Conservation (phyloP, 2,888 invertebrate species). For the Hecatera dysodea region DNA sequence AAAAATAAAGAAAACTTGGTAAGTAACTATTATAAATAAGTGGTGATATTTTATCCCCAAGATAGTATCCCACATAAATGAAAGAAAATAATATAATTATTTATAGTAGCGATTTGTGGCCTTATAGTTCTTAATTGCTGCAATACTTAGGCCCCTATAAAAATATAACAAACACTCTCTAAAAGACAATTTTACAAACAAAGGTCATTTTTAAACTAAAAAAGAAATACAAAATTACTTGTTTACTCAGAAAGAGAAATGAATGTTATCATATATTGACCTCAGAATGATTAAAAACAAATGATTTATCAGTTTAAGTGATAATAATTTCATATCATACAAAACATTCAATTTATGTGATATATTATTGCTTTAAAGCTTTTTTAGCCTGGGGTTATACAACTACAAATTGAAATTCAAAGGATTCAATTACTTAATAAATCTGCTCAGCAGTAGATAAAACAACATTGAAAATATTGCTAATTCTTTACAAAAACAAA, state of each 20-base stretch:
- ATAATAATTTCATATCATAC: constrained; percentile 54
- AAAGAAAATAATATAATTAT: constrained; percentile 38
- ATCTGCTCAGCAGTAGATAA: constrained; percentile 38
- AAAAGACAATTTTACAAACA: constrained; percentile 56
- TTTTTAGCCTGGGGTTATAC: constrained; percentile 51
- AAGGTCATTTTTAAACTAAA: constrained; percentile 26
- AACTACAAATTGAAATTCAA: constrained; percentile 45
- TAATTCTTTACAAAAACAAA: constrained; percentile 26
- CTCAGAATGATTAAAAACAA: constrained; percentile 55
- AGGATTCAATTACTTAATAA: constrained; percentile 37
- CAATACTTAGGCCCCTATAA: constrained; percentile 58
- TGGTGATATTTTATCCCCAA: background rate
- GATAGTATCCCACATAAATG: constrained; percentile 44
- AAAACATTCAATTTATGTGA: constrained; percentile 56
- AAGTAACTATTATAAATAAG: background rate
- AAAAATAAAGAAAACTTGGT: background rate
- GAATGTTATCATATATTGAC: constrained; percentile 47
- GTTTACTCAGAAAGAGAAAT: constrained; percentile 42
- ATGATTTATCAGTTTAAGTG: constrained; percentile 56
- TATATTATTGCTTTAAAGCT: constrained; percentile 66
- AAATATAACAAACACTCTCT: constrained; percentile 51
- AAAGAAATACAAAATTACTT: constrained; percentile 46
- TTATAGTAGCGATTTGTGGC: constrained; percentile 56
- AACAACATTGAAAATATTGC: constrained; percentile 20
- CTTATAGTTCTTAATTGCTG: constrained; percentile 42